Base-by-base conservation (phyloP, 2,888 invertebrate species). In the Ariolimax columbianus region DNA sequence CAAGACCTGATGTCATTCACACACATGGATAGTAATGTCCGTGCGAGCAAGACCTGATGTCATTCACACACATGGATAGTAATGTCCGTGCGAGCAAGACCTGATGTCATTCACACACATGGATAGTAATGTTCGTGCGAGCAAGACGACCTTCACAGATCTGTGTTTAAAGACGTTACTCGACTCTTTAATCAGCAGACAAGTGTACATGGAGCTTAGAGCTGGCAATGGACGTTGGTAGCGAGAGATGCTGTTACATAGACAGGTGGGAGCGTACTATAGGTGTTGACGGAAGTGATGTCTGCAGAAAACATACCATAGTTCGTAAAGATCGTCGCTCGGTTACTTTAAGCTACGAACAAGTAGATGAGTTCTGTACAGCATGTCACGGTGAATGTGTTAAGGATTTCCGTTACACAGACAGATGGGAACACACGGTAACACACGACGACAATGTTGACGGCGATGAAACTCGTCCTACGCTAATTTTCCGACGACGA, bases 261-360 rank as follows among this genome's bases (percentile, higher is more conserved):
- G 75, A 75, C 51, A 75, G 75, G 51, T 75, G 75, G 75, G 75
- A 75, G 26, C 75, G 51, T 14, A 75, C 51, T 33, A 55, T 75
- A 11, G 30, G 19, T 33, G 26, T 17, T 51, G 75, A 75, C 47
- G 51, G 75, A 33, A 33, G 4, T 75, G 73, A 47, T 47, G 51
- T 33, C 51, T 9, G 19, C 17, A 33, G 51, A 33, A 30, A 23
- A 51, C 47, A 33, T 23, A 33, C 30, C 9, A 33, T 75, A 3
- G 30, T 51, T 17, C 9, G 23, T 19, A 55, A 6, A 55, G 30
- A 55, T 51, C 51, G 19, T 47, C 30, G 3, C 33, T 30, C 1
- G 30, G 14, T 14, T 26, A n/a, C 33, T 23, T 1, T 23, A 3
- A 51, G 0, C 19, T 36, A 23, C 30, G 4, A 4, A 14, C 23